Base-by-base conservation (phyloP, 2,888 invertebrate species). In the Stomorhina lunata region DNA sequence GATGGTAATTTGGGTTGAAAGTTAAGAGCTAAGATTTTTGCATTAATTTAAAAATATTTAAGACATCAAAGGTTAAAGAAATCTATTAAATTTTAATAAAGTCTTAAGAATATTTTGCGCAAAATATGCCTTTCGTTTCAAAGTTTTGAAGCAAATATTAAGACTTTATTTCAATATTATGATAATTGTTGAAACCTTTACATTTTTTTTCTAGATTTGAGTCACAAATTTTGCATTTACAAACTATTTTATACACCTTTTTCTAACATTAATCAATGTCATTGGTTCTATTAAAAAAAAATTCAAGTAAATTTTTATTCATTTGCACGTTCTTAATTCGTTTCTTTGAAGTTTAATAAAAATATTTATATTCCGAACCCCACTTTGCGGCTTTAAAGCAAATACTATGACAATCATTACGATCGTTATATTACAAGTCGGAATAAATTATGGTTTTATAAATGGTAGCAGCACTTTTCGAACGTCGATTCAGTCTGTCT, bases 371-470 rank as follows among this genome's bases (percentile, higher is more conserved):
- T 68, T 59, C 40, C 43, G 53, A 40, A 50, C 20, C 29, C 50
- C n/a, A 50, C n/a, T 32, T 69, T 43, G 9, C 9, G 50, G 25
- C 20, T 68, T 50, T 10, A 53, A 77, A 53, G 12, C 32, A 61
- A 43, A 48, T 48, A 48, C 27, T 48, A 66, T 57, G 57, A 73
- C 37, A 40, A 48, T 45, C 61, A 63, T 48, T 55, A 45, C 37
- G 34, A 29, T 63, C 25, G 32, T 43, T 7, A 48, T 50, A 34
- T 65, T 63, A 55, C 9, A 34, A 55, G 79, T 59, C 61, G 34
- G 17, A 43, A 73, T 66, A 66, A 80, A 53, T 80, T 80, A 80
- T 59, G 40, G 34, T 43, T 59, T 63, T 53, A 34, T 25, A 50
- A 69, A 29, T 72, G 20, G 59, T 50, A 65, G 65, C 71, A 53